These are phyloP conservation scores for Dendroctonus valens DNA, from an alignment of 1,140 invertebrate genomes.

Conservation along the genomic window DNA sequence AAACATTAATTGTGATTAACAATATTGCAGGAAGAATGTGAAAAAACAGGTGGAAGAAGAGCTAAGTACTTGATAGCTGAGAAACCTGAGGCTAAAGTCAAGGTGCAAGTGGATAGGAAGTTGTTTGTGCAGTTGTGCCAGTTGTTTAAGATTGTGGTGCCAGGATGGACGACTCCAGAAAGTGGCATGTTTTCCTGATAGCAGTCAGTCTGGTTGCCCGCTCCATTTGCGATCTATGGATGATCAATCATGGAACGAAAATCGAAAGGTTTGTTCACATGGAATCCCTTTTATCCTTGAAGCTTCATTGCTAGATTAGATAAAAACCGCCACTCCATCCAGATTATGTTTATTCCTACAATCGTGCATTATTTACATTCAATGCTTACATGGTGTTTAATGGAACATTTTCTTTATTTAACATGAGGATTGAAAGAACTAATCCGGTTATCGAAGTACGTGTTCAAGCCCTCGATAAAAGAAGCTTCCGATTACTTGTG, in stretches of 20 bases:
- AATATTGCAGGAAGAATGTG: conserved; percentile 38
- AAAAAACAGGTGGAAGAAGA: conserved; percentile 58
- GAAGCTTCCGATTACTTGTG: too few relatives aligned
- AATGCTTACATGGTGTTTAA: too few relatives aligned
- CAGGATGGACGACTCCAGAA: conserved; percentile 72
- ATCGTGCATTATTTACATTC: too few relatives aligned
- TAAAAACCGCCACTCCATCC: too few relatives aligned
- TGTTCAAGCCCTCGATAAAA: too few relatives aligned
- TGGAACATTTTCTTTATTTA: too few relatives aligned
- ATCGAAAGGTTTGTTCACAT: conserved; percentile 74
- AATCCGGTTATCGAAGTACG: too few relatives aligned
- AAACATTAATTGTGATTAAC: background rate
- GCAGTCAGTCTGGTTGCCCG: conserved; percentile 79
- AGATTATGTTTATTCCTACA: too few relatives aligned
- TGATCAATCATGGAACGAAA: conserved; percentile 90
- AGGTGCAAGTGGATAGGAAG: conserved; percentile 81
- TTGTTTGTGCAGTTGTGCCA: conserved; percentile 78
- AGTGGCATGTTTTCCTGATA: conserved; percentile 76
- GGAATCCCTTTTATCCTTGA: too few relatives aligned
- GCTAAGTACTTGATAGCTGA: conserved; percentile 77
- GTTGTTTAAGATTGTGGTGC: conserved; percentile 82
- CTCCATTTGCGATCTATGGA: conserved; percentile 95
- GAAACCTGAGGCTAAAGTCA: conserved; percentile 64
- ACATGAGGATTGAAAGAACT: too few relatives aligned
- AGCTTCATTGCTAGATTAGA: too few relatives aligned